Base-by-base conservation (phyloP, 2,888 invertebrate genomes). In the Ophioninae sp. region DNA sequence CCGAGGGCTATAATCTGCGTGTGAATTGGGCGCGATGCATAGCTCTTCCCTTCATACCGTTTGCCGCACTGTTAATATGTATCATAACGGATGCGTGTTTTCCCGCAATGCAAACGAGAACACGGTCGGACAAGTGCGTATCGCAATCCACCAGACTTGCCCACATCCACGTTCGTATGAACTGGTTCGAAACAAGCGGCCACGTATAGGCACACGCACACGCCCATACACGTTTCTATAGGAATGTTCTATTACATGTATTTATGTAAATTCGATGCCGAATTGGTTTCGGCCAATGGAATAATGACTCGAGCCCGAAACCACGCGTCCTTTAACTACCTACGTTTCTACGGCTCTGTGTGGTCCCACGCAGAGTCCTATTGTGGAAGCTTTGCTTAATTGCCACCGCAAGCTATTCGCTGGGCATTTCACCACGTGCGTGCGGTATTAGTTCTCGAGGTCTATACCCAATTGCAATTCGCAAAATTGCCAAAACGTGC, bases 211-310 rank as follows among this genome's bases (percentile, higher is more conserved):
- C n/a, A n/a, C n/a, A 30, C 39, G 8, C 20, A 67, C 39, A 59
- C 41, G 41, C 13, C 1, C 59, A 65, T n/a, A 21, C 10, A 61
- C 50, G 20, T 13, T 37, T 20, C 20, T 56, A 72, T 73, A 44
- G 61, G 59, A 61, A 81, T 69, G 83, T 81, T 78, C n/a, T 61
- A 79, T 67, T 65, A 79, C 83, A 72, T 67, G 82, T 84, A 83
- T 85, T 85, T 86, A 85, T 85, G 85, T 85, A 84, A 85, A 86
- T 85, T 82, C 79, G 70, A 80, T 83, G 79, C 61, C 64, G 82
- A 85, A 86, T 86, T 85, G 83, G 84, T 83, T 85, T 75, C 61
- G 80, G 72, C 64, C 83, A 76, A 84, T 84, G 79, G 83, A 83
- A 84, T 82, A 83, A 85, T 78, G 73, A 62, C 79, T 70, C 73